phyloP scores from a whole-genome alignment of 2,888 invertebrate species.

The Acrobasis repandana region DNA sequence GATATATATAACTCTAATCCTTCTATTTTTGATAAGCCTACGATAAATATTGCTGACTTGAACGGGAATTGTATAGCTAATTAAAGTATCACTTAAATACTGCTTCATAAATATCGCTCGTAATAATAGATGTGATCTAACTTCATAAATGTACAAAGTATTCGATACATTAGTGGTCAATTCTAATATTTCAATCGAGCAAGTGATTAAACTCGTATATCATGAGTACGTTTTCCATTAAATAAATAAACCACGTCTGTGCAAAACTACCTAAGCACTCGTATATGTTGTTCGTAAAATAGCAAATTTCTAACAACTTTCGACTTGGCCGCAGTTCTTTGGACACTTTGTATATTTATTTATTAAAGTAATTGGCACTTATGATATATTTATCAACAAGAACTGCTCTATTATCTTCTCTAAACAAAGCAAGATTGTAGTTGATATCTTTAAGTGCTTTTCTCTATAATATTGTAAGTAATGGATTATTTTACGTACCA shows the following conservation, averaged over 20 bases:
- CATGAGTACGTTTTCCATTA: too few relatives aligned
- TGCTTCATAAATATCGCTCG: conserved; percentile 41
- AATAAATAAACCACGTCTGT: too few relatives aligned
- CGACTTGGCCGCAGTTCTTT: too few relatives aligned
- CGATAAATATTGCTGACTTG: conserved; percentile 67
- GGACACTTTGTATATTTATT: too few relatives aligned
- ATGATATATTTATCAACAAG: neutral
- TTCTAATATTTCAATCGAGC: neutral
- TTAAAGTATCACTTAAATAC: conserved; percentile 41
- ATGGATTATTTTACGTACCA: neutral
- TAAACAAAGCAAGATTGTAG: too few relatives aligned
- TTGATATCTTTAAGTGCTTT: neutral
- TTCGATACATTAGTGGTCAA: neutral
- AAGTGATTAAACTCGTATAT: neutral
- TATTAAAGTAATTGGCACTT: neutral
- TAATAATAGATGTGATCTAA: neutral
- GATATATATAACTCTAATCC: conserved; percentile 80
- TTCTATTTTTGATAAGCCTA: conserved; percentile 83
- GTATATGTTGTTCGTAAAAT: too few relatives aligned
- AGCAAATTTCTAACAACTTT: too few relatives aligned
- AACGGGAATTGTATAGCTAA: conserved; percentile 72
- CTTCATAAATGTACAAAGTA: neutral
- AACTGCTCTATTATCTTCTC: too few relatives aligned
- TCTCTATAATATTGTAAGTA: neutral
- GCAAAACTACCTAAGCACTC: too few relatives aligned